Percentiles rank a stretch among this genome's conserved stretches.
phyloP scores from a whole-genome alignment of 2,888 invertebrate genomes.

The Drosophila pseudotalamancana region DNA sequence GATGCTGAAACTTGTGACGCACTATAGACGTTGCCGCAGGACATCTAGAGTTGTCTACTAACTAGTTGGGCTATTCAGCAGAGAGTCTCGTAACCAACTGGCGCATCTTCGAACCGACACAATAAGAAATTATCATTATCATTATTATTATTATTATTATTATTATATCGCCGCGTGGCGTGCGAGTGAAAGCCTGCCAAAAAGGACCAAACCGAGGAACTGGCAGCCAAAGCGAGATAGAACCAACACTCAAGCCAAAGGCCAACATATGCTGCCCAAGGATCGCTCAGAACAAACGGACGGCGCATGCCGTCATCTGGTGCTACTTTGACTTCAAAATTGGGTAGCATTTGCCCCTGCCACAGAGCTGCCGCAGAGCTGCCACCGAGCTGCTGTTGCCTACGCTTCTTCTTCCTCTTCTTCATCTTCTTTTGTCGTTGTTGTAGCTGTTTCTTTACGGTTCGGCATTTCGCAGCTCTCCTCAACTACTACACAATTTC shows the following conservation, averaged over 20 bases:
- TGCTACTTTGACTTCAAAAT: slow-evolving; percentile 83
- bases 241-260: slow-evolving; percentile 54
- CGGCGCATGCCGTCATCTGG: slow-evolving; percentile 84
- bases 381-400: slow-evolving; percentile 14
- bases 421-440: slow-evolving; percentile 25
- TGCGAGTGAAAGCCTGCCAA: slow-evolving; percentile 70
- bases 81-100: slow-evolving; percentile 50
- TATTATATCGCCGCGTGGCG: slow-evolving; percentile 64
- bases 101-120: slow-evolving; percentile 39
- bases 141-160: slow-evolving; percentile 20
- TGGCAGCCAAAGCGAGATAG: slow-evolving; percentile 53
- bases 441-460: slow-evolving; percentile 63
- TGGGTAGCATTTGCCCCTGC: slow-evolving; percentile 76
- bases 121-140: slow-evolving; percentile 76
- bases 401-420: slow-evolving; percentile 23
- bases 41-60: slow-evolving; percentile 45
- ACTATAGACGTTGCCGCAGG: slow-evolving; percentile 44
- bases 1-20: slow-evolving; percentile 55
- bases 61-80: slow-evolving; percentile 32
- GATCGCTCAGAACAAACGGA: slow-evolving; percentile 71
- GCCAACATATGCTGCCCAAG: slow-evolving; percentile 80
- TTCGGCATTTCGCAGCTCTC: slow-evolving; percentile 41
- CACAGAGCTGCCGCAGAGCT: no score
- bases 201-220: slow-evolving; percentile 46
- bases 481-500: slow-evolving; percentile 45